Percentiles rank a stretch among this genome's conserved stretches.
These are phyloP conservation scores for Drosophila lacertosa DNA, from an alignment of 1,140 invertebrate species.

Conservation along the genomic window DNA sequence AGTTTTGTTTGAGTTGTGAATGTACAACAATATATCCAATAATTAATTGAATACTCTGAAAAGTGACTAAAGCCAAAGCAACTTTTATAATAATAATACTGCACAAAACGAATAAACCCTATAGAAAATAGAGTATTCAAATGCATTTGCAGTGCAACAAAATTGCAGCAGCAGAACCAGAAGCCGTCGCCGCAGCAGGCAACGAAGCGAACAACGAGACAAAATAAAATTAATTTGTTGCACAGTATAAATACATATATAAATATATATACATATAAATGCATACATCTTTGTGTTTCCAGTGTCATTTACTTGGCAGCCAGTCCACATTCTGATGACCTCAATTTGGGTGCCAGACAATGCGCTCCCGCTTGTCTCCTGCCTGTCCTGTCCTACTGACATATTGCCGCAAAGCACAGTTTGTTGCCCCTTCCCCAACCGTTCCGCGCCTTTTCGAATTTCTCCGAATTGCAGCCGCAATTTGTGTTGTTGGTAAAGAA, in stretches of 20 bases:
- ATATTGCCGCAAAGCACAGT: slow-evolving; percentile 2
- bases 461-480: slow-evolving; percentile 35
- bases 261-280: not conserved
- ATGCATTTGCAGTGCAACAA: slow-evolving; percentile 18
- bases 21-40: no score
- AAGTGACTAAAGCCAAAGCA: no score
- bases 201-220: slow-evolving; percentile 4
- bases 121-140: not conserved
- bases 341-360: slow-evolving; percentile 39
- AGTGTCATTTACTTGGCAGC: slow-evolving; percentile 26
- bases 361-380: not conserved
- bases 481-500: slow-evolving; percentile 34
- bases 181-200: not conserved
- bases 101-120: not conserved
- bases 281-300: not conserved
- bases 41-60: no score
- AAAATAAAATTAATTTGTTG: slow-evolving; percentile 56
- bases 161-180: slow-evolving; percentile 1
- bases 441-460: not conserved
- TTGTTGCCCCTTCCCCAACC: not conserved
- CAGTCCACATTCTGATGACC: slow-evolving; percentile 44
- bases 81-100: not conserved
- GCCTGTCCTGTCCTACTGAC: not conserved
- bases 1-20: no score
- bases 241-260: not conserved